Percentiles rank a stretch among this genome's conserved stretches.
These are phyloP conservation scores for Lordiphosa fenestrarum DNA, from an alignment of 2,888 invertebrate genomes.

Conservation along the genomic window DNA sequence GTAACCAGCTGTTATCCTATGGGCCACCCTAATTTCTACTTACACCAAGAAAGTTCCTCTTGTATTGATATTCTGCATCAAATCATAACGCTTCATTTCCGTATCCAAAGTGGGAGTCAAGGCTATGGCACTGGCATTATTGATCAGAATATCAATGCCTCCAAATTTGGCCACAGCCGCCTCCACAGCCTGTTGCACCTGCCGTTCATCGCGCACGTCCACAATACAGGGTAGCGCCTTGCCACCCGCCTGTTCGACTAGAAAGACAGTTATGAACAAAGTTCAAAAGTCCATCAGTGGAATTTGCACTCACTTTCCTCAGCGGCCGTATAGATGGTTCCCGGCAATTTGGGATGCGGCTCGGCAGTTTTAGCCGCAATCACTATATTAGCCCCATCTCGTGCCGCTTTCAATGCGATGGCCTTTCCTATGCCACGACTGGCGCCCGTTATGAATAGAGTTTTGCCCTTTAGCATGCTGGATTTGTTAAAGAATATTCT, in stretches of 20 bases:
- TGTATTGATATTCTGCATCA: constrained; percentile 97
- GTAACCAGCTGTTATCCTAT: too few relatives aligned
- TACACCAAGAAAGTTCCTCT: constrained; percentile 97
- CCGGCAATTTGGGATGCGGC: constrained; percentile 84
- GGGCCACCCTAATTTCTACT: constrained; percentile 69
- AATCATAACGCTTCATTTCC: constrained; percentile 97
- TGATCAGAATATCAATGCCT: constrained; percentile 95
- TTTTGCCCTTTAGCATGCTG: constrained; percentile 88
- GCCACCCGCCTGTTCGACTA: constrained; percentile 90
- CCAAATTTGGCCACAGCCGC: constrained; percentile 90
- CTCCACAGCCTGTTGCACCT: constrained; percentile 85
- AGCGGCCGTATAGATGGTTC: constrained; percentile 92
- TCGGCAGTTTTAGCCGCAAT: constrained; percentile 94
- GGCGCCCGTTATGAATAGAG: constrained; percentile 97
- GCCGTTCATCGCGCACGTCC: constrained; percentile 89
- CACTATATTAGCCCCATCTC: constrained; percentile 92
- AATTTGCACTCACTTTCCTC: constrained; percentile 84
- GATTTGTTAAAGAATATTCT: background rate
- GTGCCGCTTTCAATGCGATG: constrained; percentile 94
- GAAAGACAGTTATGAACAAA: constrained; percentile 18
- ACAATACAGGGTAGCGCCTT: constrained; percentile 89
- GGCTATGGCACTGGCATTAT: constrained; percentile 97
- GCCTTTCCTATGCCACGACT: constrained; percentile 97
- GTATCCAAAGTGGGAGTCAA: constrained; percentile 90
- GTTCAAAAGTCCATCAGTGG: constrained; percentile 12